Percentiles rank a stretch among this genome's conserved stretches.
phyloP scores from a whole-genome alignment of 1,140 invertebrate genomes.

The Teleopsis dalmanni region DNA sequence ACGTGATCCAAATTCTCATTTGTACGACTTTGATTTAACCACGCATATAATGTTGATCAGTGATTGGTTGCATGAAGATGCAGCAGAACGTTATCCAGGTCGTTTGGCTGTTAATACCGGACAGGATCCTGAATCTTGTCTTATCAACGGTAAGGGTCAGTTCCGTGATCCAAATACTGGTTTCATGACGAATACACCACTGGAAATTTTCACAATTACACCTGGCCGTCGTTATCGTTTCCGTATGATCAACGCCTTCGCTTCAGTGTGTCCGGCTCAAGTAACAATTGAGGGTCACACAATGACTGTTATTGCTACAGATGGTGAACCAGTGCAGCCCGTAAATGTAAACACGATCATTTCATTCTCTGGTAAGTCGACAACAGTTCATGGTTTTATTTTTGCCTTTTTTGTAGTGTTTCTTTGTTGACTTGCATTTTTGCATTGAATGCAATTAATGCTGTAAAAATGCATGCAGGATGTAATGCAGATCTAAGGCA shows the following conservation, averaged over 20 bases:
- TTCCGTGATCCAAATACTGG: constrained; percentile 79
- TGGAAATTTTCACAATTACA: constrained; percentile 79
- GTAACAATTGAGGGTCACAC: constrained; percentile 80
- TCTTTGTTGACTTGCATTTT: too few species aligned
- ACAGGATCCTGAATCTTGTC: constrained; percentile 75
- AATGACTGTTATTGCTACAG: constrained; percentile 74
- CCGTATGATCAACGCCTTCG: constrained; percentile 81
- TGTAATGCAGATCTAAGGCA: too few species aligned
- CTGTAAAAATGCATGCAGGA: too few species aligned
- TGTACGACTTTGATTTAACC: constrained; percentile 84
- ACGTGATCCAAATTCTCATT: constrained; percentile 70
- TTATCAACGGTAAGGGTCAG: constrained; percentile 85
- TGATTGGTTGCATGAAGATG: constrained; percentile 85
- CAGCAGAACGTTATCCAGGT: constrained; percentile 72
- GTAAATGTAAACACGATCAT: constrained; percentile 80
- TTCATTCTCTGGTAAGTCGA: constrained; percentile 70
- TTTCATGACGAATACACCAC: constrained; percentile 78
- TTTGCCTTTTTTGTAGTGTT: too few species aligned
- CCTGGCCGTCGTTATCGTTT: constrained; percentile 78
- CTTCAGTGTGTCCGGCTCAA: constrained; percentile 82
- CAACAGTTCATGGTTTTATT: too few species aligned
- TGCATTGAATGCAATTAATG: too few species aligned
- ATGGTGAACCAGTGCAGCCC: constrained; percentile 79
- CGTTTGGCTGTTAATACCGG: constrained; percentile 77
- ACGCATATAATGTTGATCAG: constrained; percentile 79